phyloP scores from a whole-genome alignment of 2,113 vertebrate species.

The Hydropotes inermis region DNA sequence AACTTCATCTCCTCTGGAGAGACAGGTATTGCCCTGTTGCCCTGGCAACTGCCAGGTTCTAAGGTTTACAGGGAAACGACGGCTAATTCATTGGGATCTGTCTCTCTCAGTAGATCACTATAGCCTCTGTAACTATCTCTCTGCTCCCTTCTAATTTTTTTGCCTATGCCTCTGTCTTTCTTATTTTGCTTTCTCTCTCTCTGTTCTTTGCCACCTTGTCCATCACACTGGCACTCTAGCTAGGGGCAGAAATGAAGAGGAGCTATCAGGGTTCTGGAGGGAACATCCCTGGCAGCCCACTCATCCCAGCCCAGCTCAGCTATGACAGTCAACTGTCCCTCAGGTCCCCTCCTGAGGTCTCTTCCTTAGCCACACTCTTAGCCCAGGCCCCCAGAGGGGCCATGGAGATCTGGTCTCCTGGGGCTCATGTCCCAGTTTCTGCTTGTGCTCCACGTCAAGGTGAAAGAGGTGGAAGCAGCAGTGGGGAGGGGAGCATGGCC shows the following conservation, averaged over 20 bases:
- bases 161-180: background rate
- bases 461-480: background rate
- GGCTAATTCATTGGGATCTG: constrained; percentile 56
- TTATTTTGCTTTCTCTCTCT: background rate
- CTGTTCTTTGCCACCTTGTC: background rate
- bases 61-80: constrained; percentile 62
- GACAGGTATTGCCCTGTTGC: constrained; percentile 78
- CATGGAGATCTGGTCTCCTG: constrained; percentile 32
- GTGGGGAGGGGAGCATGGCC: background rate
- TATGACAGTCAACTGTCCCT: background rate
- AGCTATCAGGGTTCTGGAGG: background rate
- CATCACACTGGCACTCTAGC: background rate
- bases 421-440: constrained; percentile 53
- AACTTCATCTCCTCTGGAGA: constrained; percentile 78
- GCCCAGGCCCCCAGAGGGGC: background rate
- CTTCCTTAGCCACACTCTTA: background rate
- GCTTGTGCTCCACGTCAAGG: constrained; percentile 26
- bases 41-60: constrained; percentile 65
- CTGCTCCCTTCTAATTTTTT: background rate
- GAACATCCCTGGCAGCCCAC: background rate
- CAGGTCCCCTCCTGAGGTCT: background rate
- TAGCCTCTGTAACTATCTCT: background rate
- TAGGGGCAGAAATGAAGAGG: background rate
- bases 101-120: background rate
- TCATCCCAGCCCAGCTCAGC: background rate